phyloP scores from a whole-genome alignment of 1,140 invertebrate species.

The Nylanderia fulva region DNA sequence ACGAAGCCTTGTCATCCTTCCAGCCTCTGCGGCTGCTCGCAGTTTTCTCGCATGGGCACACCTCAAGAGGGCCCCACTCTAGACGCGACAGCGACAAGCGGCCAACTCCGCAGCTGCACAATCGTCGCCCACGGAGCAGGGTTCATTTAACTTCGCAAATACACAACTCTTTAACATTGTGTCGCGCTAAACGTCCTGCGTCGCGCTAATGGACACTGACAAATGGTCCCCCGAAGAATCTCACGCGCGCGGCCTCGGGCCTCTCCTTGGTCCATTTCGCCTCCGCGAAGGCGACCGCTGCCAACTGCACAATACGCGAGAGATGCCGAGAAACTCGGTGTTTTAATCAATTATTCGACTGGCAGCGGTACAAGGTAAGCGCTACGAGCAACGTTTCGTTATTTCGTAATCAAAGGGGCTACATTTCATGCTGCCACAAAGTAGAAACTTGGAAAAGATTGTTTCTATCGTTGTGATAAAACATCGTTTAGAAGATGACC shows the following conservation, averaged over 20 bases:
- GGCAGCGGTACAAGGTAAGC: not conserved
- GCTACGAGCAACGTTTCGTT: not conserved
- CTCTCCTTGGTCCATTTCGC: not conserved
- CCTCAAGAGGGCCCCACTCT: conserved; percentile 70
- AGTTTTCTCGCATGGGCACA: conserved; percentile 75
- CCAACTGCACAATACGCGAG: conserved; percentile 17
- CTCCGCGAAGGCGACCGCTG: not conserved
- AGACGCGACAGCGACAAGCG: conserved; percentile 41
- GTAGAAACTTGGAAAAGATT: not conserved
- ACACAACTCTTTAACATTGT: conserved; percentile 78
- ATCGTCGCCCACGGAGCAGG: conserved; percentile 75
- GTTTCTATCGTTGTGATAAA: not conserved
- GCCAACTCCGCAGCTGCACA: conserved; percentile 71
- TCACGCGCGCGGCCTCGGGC: not conserved
- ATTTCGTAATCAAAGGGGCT: not conserved
- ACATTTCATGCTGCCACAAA: not conserved
- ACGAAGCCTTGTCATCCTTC: conserved; percentile 55
- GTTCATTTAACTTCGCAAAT: conserved; percentile 77
- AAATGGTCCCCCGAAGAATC: conserved; percentile 67
- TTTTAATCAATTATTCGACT: conserved; percentile 36
- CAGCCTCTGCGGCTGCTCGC: conserved; percentile 42
- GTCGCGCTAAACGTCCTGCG: conserved; percentile 71
- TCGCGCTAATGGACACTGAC: conserved; percentile 74
- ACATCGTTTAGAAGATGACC: not conserved
- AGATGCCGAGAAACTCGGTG: not conserved